Evolutionary conservation across 2,113 vertebrate species (phyloP), one percentile per base, ranked within the genome.

Genomic region (Eolophus roseicapilla): DNA sequence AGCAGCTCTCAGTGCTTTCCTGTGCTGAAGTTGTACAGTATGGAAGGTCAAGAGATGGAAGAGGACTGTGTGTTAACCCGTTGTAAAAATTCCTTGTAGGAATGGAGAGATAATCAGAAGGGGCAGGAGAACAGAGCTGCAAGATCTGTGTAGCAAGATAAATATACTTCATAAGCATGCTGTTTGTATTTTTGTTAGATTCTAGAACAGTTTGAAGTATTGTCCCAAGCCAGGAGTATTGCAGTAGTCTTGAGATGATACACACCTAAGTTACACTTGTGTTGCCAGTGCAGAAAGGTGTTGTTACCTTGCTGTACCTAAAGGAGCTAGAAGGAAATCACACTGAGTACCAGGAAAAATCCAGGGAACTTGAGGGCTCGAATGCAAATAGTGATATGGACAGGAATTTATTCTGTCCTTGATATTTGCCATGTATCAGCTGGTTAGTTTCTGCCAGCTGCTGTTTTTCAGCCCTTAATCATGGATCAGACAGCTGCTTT

Each of bases 231-330:
- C 37, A 33, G 55, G 55, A 24, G 11, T 20, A 12, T 39, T 65
- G 35, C 24, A 6, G 10, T 67, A 19, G 29, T 43, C 21, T 43
- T 52, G 55, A 64, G 55, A n/a, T 31, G 23, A 29, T n/a, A 4
- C 11, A 7, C 17, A 7, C 2, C 2, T 33, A 7, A 68, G 43
- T 50, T 55, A 17, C 50, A 67, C 17, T 9, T 0, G 0, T 24
- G 35, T 53, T 62, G 3, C 13, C 46, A 12, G 21, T 21, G 29
- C n/a, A 55, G 68, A 77, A 77, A 23, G 53, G 49, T 35, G 39
- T 25, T 13, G 11, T 57, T 46, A 28, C 50, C 21, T 84, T 74
- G 46, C 65, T 46, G 64, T 39, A 14, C 11, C 25, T 29, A 13
- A 20, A n/a, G 35, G 1, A 69, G 16, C 50, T 53, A 49, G 57